phyloP scores from a whole-genome alignment of 2,113 vertebrate genomes.

The Halichoerus grypus region DNA sequence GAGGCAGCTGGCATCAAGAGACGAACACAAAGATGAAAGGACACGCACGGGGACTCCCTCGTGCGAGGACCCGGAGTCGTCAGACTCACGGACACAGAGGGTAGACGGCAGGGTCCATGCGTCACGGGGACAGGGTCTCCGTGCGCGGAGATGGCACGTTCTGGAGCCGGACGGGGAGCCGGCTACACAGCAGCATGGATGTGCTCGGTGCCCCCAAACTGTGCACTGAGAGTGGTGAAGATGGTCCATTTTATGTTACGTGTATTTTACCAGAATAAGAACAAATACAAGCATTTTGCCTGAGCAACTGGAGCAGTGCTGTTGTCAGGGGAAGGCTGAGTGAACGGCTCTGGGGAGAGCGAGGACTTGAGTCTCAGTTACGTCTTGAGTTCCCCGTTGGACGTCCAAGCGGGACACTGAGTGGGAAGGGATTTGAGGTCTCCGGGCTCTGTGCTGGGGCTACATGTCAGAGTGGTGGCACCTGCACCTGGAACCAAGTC shows the following conservation, averaged over 20 bases:
- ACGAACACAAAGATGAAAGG: not conserved
- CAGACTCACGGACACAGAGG: not conserved
- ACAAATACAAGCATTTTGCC: no score
- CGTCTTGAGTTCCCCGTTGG: accelerated
- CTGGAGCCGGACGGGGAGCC: not conserved
- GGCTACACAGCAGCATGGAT: not conserved
- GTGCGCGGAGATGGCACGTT: not conserved
- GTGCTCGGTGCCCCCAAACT: not conserved
- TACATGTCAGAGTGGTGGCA: accelerated
- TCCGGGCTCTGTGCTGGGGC: no score
- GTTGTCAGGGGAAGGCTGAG: no score
- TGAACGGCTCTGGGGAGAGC: no score
- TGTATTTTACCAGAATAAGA: not conserved
- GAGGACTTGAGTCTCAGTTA: not conserved
- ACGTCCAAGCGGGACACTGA: not conserved
- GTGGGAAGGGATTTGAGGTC: not conserved
- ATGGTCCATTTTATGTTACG: not conserved
- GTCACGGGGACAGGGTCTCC: not conserved
- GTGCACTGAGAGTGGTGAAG: not conserved
- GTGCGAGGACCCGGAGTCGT: not conserved
- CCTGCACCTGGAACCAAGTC: not conserved
- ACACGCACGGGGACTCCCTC: not conserved
- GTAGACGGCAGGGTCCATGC: not conserved
- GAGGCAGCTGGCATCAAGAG: not conserved
- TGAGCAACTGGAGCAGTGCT: no score